These are phyloP conservation scores for Caloenas nicobarica DNA, from an alignment of 2,113 vertebrate species.

Conservation along the genomic window DNA sequence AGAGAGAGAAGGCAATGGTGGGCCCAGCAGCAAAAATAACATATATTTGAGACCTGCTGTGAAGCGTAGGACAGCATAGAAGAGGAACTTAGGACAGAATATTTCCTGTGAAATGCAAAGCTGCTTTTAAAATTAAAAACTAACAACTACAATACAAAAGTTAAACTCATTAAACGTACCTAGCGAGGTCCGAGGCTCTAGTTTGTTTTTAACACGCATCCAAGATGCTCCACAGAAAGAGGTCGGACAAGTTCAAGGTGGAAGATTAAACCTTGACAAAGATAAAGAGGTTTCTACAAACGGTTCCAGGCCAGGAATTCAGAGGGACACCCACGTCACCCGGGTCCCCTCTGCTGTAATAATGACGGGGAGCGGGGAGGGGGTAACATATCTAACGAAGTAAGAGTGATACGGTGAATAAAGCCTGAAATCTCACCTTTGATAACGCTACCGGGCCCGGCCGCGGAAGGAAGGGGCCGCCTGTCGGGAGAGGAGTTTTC, in stretches of 20 bases:
- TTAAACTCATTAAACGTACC: neutral
- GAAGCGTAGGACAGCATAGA: neutral
- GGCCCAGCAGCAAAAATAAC: neutral
- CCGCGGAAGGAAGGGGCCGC: neutral
- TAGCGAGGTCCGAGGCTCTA: neutral
- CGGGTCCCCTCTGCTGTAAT: neutral
- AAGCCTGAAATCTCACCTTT: neutral
- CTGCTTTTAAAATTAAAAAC: neutral
- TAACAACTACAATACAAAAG: neutral
- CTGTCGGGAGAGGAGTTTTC: neutral
- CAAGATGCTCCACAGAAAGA: neutral
- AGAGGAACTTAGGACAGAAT: neutral
- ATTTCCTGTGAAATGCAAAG: neutral
- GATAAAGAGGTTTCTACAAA: neutral
- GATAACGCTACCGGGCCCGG: neutral
- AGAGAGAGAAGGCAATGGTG: neutral
- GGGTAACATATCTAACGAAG: rapidly evolving
- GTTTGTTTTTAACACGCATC: neutral
- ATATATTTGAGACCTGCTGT: neutral
- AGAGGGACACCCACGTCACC: neutral
- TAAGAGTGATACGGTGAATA: rapidly evolving
- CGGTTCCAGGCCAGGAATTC: neutral
- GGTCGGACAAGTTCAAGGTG: neutral
- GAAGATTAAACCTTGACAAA: no score
- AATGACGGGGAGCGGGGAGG: rapidly evolving